Conservation (phyloP, 64 coral and sea anemone species). For the Orbicella faveolata region DNA sequence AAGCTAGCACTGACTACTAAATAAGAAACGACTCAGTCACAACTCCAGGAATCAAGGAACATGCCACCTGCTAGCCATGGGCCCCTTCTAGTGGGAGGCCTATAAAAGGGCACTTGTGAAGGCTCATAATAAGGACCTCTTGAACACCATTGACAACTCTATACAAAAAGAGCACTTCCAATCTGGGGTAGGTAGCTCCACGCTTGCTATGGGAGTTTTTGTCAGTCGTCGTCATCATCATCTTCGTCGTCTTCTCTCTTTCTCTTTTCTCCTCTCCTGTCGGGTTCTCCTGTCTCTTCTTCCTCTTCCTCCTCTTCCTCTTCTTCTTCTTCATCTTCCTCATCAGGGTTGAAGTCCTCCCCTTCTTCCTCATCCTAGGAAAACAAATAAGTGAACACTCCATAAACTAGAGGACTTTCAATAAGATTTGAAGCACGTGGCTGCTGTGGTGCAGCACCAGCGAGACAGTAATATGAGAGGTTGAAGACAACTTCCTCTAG, state of each 20-base stretch:
- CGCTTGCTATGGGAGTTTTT: background rate
- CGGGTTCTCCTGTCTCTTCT: slow-evolving; percentile 29
- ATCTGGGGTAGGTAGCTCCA: background rate
- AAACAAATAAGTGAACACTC: background rate
- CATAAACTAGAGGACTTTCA: background rate
- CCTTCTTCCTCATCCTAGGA: slow-evolving; percentile 75
- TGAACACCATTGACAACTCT: slow-evolving; percentile 15
- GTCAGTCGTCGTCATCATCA: slow-evolving; percentile 48
- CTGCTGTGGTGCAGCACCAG: too few relatives aligned
- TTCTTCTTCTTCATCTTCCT: slow-evolving; percentile 60
- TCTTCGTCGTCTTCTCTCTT: slow-evolving; percentile 56
- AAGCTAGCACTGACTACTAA: background rate
- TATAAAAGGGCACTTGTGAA: background rate
- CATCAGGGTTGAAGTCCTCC: slow-evolving; percentile 72
- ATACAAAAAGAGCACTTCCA: slow-evolving; percentile 17
- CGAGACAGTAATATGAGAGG: too few relatives aligned
- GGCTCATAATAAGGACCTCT: slow-evolving; percentile 1
- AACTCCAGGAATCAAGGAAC: background rate
- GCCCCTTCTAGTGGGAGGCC: background rate
- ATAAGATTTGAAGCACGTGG: too few relatives aligned
- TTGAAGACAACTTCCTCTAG: too few relatives aligned
- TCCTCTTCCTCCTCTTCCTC: slow-evolving; percentile 56
- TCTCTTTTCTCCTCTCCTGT: slow-evolving; percentile 46
- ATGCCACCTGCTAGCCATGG: background rate
- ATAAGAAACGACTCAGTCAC: slow-evolving; percentile 14